Percentiles rank a stretch among this genome's conserved stretches.
These are phyloP conservation scores for Charadrius vociferus DNA, from an alignment of 2,113 vertebrate species.

Conservation along the genomic window DNA sequence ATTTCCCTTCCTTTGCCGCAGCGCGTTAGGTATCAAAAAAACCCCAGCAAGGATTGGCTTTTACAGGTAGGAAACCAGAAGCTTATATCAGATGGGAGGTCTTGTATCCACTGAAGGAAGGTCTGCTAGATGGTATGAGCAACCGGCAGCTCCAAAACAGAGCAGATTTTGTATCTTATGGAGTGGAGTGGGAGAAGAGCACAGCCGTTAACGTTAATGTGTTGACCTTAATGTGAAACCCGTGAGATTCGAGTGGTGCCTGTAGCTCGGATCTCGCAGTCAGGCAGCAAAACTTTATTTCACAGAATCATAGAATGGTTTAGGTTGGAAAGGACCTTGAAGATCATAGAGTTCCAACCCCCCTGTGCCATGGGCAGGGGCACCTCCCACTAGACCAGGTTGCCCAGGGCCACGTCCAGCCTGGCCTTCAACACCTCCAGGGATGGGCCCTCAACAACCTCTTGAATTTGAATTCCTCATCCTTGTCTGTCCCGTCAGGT, in stretches of 20 bases:
- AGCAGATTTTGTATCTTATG: neutral
- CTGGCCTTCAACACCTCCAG: no score
- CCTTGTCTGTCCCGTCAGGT: neutral
- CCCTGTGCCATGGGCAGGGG: no score
- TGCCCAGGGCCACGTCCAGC: no score
- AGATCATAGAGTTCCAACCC: no score
- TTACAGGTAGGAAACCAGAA: neutral
- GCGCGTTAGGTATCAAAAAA: no score
- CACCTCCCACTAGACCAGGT: no score
- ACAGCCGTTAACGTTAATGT: neutral
- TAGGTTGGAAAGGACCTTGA: no score
- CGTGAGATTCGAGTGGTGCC: neutral
- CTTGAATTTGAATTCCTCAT: neutral
- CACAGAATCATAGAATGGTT: no score
- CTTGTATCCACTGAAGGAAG: neutral
- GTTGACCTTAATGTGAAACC: neutral
- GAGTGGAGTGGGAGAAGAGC: neutral
- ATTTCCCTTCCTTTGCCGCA: no score
- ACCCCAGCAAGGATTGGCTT: neutral
- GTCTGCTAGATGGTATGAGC: neutral
- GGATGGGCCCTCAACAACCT: no score
- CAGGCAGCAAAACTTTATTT: neutral
- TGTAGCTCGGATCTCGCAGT: neutral
- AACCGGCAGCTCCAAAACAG: neutral
- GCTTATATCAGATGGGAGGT: neutral